Evolutionary conservation across 2,797 vertebrate genomes (phyloP), one percentile per base, ranked within the genome.

Genomic region (Enteromius thamalakanensis): DNA sequence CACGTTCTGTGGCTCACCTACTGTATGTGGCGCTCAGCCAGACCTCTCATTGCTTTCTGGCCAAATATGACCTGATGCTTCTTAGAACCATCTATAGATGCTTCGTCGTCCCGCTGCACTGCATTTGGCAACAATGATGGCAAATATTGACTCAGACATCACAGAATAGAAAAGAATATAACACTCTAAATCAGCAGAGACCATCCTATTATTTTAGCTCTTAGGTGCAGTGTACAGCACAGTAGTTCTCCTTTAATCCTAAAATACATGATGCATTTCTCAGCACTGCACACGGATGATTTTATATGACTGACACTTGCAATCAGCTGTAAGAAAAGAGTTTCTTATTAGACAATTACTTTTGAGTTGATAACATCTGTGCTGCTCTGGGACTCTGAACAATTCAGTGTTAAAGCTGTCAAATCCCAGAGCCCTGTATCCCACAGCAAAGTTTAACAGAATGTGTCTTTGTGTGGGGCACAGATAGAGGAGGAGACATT

Each of bases 381-480:
- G 49, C 19, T 2, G 40, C 78, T 68, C 70, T 58, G 76, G 80
- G 80, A 79, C 75, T 79, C 68, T 55, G 69, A 84, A 84, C 32
- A 42, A 40, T 79, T 80, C 71, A 47, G 76, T 64, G 65, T 60
- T 71, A 58, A 84, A 80, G 83, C 84, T 79, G 76, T 82, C 80
- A 69, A 80, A 82, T 68, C 67, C 64, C 37, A 23, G 71, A 84
- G 47, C 74, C 76, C 45, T 47, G 51, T 47, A 80, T 82, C 76
- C 69, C 58, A 23, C 58, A 19, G 77, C 68, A 58, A 75, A 47
- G 68, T 68, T 15, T 65, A 77, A 85, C 76, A 84, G 77, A 76
- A 76, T 21, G 80, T 60, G 87, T 81, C 83, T 86, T 83, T 87
- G 76, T 87, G 85, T 80, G 83, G 79, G 47, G 62, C n/a, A 37